Evolutionary conservation across 2,113 vertebrate species (phyloP).

Genomic region (Lepus americanus): DNA sequence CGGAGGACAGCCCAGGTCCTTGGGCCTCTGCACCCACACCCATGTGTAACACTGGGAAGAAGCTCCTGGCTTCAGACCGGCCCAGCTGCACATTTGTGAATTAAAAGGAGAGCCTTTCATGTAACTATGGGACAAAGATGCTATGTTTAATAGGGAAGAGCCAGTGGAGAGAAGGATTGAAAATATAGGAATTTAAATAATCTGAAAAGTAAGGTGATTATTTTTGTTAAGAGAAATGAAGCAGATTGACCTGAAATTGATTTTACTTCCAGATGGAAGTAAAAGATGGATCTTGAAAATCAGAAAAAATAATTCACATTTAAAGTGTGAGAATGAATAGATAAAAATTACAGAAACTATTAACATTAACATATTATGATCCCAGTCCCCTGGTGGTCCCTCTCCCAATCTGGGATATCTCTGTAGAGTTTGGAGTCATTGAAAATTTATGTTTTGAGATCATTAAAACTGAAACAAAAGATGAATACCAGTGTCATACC

Average conservation of each 20-base stretch:
- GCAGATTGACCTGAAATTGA: not conserved
- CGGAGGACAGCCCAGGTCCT: too few species aligned
- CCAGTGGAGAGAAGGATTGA: not conserved
- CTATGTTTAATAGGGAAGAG: constrained; percentile 10
- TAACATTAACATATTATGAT: not conserved
- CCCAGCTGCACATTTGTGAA: not conserved
- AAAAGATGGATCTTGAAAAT: constrained; percentile 38
- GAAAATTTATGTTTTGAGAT: constrained; percentile 37
- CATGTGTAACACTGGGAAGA: too few species aligned
- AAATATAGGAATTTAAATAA: constrained; percentile 39
- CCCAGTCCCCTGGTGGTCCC: not conserved
- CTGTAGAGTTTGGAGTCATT: not conserved
- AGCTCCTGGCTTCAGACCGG: too few species aligned
- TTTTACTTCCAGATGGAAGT: constrained; percentile 5
- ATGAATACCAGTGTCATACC: not conserved
- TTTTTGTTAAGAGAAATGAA: constrained; percentile 52
- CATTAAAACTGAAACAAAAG: constrained; percentile 53
- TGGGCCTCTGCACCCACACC: too few species aligned
- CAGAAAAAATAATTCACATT: constrained; percentile 40
- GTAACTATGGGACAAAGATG: not conserved
- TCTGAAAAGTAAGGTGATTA: not conserved
- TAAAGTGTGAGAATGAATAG: constrained; percentile 52
- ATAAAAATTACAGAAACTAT: constrained; percentile 7
- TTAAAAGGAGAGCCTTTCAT: constrained; percentile 52
- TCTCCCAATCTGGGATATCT: not conserved